Percentiles rank a stretch among this genome's conserved stretches.
Conservation (phyloP, 2,797 vertebrate genomes). For the Florisuga fusca region DNA sequence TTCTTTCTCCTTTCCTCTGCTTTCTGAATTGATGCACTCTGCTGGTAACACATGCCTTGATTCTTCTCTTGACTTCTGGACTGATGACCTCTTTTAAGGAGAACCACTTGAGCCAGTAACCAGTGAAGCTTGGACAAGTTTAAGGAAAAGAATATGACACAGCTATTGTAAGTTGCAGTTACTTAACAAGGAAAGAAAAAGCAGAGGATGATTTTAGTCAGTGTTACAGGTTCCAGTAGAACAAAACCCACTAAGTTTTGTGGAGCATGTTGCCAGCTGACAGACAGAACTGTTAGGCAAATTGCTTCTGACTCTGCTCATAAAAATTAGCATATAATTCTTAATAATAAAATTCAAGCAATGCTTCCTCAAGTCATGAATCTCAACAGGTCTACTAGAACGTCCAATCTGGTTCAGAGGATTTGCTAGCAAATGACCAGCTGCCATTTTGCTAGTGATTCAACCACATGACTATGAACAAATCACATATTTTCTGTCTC, state of each 20-base stretch:
- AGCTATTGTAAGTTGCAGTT: neutral
- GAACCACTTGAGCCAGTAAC: neutral
- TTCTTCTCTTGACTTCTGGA: neutral
- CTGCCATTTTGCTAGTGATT: neutral
- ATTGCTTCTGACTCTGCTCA: neutral
- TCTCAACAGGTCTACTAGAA: neutral
- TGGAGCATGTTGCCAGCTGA: too few species aligned
- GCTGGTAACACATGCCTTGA: neutral
- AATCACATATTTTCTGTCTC: neutral
- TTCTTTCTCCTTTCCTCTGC: neutral
- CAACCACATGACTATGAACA: neutral
- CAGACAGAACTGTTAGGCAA: too few species aligned
- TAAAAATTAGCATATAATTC: neutral
- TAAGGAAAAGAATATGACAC: neutral
- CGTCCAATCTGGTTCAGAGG: neutral
- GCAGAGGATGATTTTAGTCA: neutral
- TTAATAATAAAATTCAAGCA: neutral
- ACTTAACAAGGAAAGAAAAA: neutral
- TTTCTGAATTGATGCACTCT: neutral
- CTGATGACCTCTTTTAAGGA: neutral
- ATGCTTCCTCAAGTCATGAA: neutral
- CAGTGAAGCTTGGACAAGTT: neutral
- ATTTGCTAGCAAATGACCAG: neutral
- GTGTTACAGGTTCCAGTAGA: neutral
- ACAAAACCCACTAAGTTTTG: neutral